Evolutionary conservation across 2,888 invertebrate genomes (phyloP).

Genomic region (Tachina grossa): DNA sequence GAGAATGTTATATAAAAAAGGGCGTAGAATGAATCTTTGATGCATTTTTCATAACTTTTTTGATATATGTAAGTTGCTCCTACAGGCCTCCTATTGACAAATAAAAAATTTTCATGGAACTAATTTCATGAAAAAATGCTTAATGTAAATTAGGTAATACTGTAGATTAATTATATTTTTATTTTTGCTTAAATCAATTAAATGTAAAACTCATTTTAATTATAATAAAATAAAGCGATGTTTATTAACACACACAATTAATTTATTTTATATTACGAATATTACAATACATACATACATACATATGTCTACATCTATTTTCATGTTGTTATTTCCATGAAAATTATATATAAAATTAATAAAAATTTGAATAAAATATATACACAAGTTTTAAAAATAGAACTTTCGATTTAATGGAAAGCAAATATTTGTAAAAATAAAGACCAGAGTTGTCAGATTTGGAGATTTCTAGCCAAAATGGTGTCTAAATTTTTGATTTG

Average conservation of each 20-base stretch:
- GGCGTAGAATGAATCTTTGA: no score
- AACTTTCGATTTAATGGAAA: background rate
- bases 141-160: no score
- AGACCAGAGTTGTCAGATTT: no score
- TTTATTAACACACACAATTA: background rate
- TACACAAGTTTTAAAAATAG: constrained; percentile 1
- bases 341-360: constrained; percentile 17
- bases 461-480: no score
- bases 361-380: background rate
- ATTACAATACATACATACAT: background rate
- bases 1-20: no score
- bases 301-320: background rate
- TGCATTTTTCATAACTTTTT: no score
- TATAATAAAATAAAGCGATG: background rate
- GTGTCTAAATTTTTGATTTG: no score
- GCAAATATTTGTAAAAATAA: background rate
- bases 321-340: background rate
- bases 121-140: no score
- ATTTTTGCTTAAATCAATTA: constrained; percentile 6
- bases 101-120: no score
- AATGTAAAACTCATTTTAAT: background rate
- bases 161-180: background rate
- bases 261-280: constrained; percentile 4
- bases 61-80: no score
- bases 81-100: no score